Base-by-base conservation (phyloP, 1,140 invertebrate species). In the Protaetia brevitarsis region DNA sequence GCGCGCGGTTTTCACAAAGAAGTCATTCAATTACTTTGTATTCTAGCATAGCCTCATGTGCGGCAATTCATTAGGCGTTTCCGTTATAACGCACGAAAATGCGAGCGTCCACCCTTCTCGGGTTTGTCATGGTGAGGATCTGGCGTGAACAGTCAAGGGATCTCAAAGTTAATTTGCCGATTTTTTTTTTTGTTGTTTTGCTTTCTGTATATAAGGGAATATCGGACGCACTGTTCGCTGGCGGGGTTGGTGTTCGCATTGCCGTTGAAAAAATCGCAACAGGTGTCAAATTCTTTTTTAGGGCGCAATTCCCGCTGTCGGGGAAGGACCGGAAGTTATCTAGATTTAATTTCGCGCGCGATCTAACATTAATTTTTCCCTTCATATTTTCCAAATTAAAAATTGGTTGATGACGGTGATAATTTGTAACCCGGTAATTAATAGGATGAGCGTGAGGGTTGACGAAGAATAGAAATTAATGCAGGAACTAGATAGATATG, bases 271-370 rank as follows among this genome's bases (percentile, higher is more conserved):
- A 45, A 45, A 45, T 45, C 13, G 41, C 41, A 45, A 45, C 41
- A 45, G 41, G 41, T 45, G 41, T 19, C 41, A 21, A 16, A 45
- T 45, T 45, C 41, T 45, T 45, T 45, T 45, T 45, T 13, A n/a
- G 16, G 13, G 4, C 36, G 13, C 16, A 45, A 45, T 45, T 45
- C 41, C n/a, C n/a, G n/a, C 10, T 19, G 4, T 13, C 41, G 23
- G 2, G 3, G 2, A 23, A 45, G 41, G 23, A 45, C 41, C n/a
- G 41, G 41, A 45, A 45, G 41, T 45, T 19, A 19, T 45, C 19
- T 2, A 7, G 41, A 45, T 45, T 45, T 45, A 3, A 45, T 45
- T 10, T 19, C 23, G 13, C 41, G 10, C 2, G 10, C 13, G 13
- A 45, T 5, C 3, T 10, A 45, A 21, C 2, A 45, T 7, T 5